Base-by-base conservation (phyloP, 2,888 invertebrate species). In the Cylloceria caligata region DNA sequence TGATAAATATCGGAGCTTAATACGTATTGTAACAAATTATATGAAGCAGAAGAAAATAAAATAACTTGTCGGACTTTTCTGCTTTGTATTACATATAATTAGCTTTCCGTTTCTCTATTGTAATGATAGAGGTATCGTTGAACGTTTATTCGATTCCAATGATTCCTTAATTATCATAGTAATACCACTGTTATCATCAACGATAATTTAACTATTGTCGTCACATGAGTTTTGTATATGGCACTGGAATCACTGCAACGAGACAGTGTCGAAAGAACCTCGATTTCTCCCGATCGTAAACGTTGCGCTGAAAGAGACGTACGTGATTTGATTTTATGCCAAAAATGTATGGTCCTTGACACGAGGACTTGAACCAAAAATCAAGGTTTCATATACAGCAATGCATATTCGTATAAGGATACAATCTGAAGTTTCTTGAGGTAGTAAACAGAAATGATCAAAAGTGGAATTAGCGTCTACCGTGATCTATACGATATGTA, bases 241-340 rank as follows among this genome's bases (percentile, higher is more conserved):
- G 9, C 49, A 52, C 67, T 80, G 30, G 47, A 65, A 65, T 71
- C 27, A 30, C 30, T 65, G 19, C 62, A 16, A 74, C 45, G 19
- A 47, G 52, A 64, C 16, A 55, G 6, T 64, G 60, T 39, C n/a
- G 16, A 69, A 65, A 74, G 27, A 74, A 24, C 55, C 69, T 69
- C 80, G 80, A 80, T 80, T 80, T 80, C 74, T 64, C 80, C 49
- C 36, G 34, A 36, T 62, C 62, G 55, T 34, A 39, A 39, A n/a
- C 42, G 3, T 3, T 30, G 39, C 47, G 30, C 39, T 65, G 39
- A 36, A 71, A 42, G n/a, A 64, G 47, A 13, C 36, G 27, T 57
- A 76, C 71, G 75, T 71, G 80, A 80, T 80, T 80, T 76, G 80
- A 60, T 72, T 30, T 39, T 49, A 34, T 72, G 80, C 80, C 75